Percentiles rank a stretch among this genome's conserved stretches.
These are phyloP conservation scores for Ascidia mentula DNA, from an alignment of 23 tunicate species.

Conservation along the genomic window DNA sequence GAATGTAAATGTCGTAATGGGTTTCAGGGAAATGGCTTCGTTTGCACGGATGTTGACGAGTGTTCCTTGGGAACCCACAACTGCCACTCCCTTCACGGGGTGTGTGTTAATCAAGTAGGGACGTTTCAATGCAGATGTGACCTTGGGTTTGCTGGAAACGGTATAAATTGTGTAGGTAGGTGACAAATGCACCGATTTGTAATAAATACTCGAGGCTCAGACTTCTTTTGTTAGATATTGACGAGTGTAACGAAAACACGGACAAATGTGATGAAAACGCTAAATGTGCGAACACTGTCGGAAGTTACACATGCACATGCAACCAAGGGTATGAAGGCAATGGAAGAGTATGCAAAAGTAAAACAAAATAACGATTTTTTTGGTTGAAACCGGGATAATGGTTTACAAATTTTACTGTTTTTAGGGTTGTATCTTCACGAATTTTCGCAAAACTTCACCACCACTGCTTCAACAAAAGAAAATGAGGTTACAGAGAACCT, in stretches of 20 bases:
- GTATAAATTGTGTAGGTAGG: constrained; percentile 27
- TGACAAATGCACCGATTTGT: not conserved
- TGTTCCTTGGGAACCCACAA: not conserved
- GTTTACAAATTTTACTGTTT: not conserved
- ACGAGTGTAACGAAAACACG: not conserved
- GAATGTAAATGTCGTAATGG: constrained; percentile 27
- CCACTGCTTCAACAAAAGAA: not conserved
- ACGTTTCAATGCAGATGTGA: constrained; percentile 21
- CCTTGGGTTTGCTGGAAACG: constrained; percentile 40
- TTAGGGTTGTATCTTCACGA: constrained; percentile 1
- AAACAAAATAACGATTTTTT: not conserved
- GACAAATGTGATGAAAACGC: constrained; percentile 22
- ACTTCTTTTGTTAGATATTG: not conserved
- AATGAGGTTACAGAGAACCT: not conserved
- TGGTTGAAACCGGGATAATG: not conserved
- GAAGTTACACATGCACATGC: constrained; percentile 27
- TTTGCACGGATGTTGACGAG: constrained; percentile 18
- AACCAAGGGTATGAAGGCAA: constrained; percentile 31
- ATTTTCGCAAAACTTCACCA: not conserved
- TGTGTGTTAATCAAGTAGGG: not conserved
- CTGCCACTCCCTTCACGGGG: not conserved
- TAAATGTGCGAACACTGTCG: constrained; percentile 22
- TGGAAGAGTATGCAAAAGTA: constrained; percentile 25
- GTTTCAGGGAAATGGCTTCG: constrained; percentile 27
- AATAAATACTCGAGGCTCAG: too few relatives aligned